phyloP scores from a whole-genome alignment of 92 coral and sea anemone genomes.

The Porites lobata region DNA sequence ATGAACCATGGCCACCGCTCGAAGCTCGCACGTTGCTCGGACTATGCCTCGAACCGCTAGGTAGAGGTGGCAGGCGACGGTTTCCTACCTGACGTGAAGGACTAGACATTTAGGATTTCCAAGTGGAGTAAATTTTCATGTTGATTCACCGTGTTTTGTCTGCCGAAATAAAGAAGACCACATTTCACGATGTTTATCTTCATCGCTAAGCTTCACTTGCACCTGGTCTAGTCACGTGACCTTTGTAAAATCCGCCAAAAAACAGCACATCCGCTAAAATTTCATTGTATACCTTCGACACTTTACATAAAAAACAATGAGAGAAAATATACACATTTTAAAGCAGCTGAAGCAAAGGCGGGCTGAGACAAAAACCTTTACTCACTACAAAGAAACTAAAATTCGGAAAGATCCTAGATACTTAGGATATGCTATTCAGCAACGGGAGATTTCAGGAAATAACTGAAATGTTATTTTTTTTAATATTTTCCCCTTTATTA shows the following conservation, averaged over 20 bases:
- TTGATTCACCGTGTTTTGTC: constrained; percentile 9
- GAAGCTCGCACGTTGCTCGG: constrained; percentile 53
- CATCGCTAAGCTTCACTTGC: constrained; percentile 34
- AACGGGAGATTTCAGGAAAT: too few species aligned
- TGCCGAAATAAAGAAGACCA: constrained; percentile 6
- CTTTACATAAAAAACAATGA: too few species aligned
- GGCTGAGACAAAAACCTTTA: too few species aligned
- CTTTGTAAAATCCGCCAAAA: constrained; percentile 1
- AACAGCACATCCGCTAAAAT: background rate
- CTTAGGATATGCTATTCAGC: too few species aligned
- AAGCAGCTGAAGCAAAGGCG: too few species aligned
- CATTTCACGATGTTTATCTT: constrained; percentile 46
- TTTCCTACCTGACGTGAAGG: constrained; percentile 97
- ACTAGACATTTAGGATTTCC: constrained; percentile 80
- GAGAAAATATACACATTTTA: too few species aligned
- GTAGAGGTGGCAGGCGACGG: constrained; percentile 95
- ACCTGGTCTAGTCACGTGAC: constrained; percentile 51
- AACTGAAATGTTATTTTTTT: too few species aligned
- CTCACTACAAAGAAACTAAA: too few species aligned
- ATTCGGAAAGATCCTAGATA: too few species aligned
- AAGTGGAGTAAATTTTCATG: constrained; percentile 11
- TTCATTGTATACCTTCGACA: background rate
- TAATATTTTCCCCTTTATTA: too few species aligned
- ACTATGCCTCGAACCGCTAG: constrained; percentile 83
- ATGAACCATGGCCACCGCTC: constrained; percentile 38